Percentiles rank a stretch among this genome's conserved stretches.
Conservation (phyloP, 2,797 vertebrate genomes). For the Acanthiza pusilla region DNA sequence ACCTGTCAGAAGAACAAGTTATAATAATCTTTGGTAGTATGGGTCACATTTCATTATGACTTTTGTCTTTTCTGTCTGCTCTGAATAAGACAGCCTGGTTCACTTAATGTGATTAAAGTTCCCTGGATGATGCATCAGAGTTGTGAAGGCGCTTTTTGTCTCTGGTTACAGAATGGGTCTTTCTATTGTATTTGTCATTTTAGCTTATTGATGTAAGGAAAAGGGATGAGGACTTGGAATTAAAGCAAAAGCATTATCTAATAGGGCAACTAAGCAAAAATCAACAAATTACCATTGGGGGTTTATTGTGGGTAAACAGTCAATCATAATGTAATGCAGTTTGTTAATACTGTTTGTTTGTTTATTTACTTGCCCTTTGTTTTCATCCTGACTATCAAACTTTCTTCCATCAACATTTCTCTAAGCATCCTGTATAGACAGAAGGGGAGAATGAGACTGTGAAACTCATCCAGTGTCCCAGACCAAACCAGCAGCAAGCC, state of each 20-base stretch:
- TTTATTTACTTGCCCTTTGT: background rate
- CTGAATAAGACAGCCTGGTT: background rate
- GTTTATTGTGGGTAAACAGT: background rate
- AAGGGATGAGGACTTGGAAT: background rate
- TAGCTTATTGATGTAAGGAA: background rate
- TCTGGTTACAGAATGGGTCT: background rate
- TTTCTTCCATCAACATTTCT: background rate
- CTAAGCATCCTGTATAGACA: background rate
- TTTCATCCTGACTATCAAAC: background rate
- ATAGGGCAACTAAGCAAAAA: background rate
- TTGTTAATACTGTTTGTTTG: background rate
- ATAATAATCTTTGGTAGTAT: background rate
- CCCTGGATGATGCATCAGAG: background rate
- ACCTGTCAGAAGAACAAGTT: background rate
- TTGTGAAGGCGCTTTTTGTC: background rate
- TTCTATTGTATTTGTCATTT: background rate
- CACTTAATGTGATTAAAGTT: background rate
- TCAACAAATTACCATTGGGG: background rate
- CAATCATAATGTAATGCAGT: background rate
- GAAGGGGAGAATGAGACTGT: background rate
- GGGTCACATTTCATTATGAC: background rate
- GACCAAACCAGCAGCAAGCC: background rate
- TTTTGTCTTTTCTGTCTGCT: background rate
- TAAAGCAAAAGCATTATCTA: background rate
- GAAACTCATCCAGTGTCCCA: background rate